phyloP scores from a whole-genome alignment of 2,797 vertebrate genomes.

The Scarus forsteni region DNA sequence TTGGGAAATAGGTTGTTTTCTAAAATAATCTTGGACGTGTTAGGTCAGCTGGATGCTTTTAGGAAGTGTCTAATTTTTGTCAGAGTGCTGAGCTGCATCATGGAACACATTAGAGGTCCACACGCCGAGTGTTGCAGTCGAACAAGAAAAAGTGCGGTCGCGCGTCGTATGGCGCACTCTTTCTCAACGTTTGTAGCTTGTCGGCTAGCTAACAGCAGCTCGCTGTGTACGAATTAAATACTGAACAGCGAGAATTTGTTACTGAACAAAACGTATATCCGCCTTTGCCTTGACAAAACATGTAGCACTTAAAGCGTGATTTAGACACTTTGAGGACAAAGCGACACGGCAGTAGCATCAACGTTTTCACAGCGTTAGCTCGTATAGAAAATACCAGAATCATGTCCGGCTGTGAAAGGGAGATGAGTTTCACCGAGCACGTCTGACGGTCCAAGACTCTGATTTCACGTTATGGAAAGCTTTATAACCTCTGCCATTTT shows the following conservation, averaged over 20 bases:
- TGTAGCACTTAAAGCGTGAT: accelerated
- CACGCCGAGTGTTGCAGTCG: conserved; percentile 67
- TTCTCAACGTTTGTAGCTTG: conserved; percentile 15
- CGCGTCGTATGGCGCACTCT: conserved; percentile 67
- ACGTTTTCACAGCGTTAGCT: background rate
- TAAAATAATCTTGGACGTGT: accelerated
- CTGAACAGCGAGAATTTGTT: too few species aligned
- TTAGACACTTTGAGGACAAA: background rate
- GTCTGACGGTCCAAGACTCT: too few species aligned
- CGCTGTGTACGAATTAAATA: background rate
- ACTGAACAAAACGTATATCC: too few species aligned
- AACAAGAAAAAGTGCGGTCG: conserved; percentile 78
- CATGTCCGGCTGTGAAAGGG: background rate
- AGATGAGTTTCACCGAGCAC: too few species aligned
- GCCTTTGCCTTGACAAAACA: too few species aligned
- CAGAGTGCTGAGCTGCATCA: background rate
- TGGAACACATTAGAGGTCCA: conserved; percentile 34
- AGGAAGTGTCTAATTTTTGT: background rate
- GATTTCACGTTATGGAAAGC: too few species aligned
- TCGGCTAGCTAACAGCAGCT: conserved; percentile 7
- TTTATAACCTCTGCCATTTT: background rate
- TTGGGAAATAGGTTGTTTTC: accelerated
- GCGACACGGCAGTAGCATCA: background rate
- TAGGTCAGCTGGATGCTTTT: accelerated
- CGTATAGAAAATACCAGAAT: conserved; percentile 53